Evolutionary conservation across 2,888 invertebrate genomes (phyloP), one percentile per base, ranked within the genome.

Genomic region (Agriopis aurantiaria): DNA sequence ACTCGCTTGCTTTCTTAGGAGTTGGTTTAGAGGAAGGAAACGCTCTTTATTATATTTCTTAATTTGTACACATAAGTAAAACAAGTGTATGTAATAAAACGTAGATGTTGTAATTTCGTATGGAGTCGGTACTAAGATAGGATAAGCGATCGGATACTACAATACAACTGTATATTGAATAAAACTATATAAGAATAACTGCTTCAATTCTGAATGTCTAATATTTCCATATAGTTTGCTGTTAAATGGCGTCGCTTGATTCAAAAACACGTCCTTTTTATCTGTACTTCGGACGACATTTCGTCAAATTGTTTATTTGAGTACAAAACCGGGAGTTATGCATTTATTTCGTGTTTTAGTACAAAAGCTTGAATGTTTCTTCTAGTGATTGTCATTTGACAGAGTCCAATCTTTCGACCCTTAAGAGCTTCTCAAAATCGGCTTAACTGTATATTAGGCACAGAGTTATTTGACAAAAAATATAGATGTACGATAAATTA

Each of bases 371-470:
- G 76, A 70, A 82, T 78, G 79, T 72, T 73, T 78, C 86, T 85
- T 73, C 63, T 65, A 77, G 80, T 80, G 79, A 79, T 75, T 88
- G 90, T 90, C 88, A 86, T 82, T 82, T 65, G 70, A 86, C 85
- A 85, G 81, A 86, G 72, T 72, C 72, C 80, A 80, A 80, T 45
- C 49, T 61, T 59, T 64, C 33, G 53, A 90, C 88, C 90, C 85
- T 87, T 85, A 89, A 90, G 93, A 93, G 93, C 93, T 93, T 93
- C 84, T 91, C 85, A 83, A 87, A 86, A 89, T 86, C 91, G 92
- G 93, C 92, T 92, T 93, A 92, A 90, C 89, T 91, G 91, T 93
- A 93, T 87, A 91, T 92, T 92, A 93, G 92, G 90, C 91, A 92
- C 92, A 93, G 91, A 93, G 89, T 89, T 90, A 91, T 91, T 90